Percentiles rank a stretch among this genome's conserved stretches.
Conservation (phyloP, 2,888 invertebrate genomes). For the Amaurobius ferox region DNA sequence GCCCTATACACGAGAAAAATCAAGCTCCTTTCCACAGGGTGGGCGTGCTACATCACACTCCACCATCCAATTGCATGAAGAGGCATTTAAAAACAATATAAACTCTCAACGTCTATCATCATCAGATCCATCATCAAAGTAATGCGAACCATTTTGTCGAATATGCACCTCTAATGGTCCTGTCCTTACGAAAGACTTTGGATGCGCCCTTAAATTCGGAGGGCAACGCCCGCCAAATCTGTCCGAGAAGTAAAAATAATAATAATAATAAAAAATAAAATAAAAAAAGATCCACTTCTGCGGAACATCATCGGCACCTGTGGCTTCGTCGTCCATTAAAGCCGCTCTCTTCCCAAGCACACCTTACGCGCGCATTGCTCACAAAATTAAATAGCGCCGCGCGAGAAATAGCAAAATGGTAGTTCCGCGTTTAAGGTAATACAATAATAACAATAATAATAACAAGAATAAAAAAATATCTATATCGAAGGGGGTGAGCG, state of each 20-base stretch:
- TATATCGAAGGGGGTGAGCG: conserved; percentile 31
- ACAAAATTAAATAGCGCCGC: conserved; percentile 11
- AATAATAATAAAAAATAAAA: not conserved
- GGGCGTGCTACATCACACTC: not conserved
- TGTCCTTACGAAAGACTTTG: not conserved
- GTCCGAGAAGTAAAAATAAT: not conserved
- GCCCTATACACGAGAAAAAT: no score
- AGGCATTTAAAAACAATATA: conserved; percentile 9
- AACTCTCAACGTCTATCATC: not conserved
- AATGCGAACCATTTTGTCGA: conserved; percentile 11
- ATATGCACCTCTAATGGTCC: conserved; percentile 5
- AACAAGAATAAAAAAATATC: conserved; percentile 5
- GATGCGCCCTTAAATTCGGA: conserved; percentile 27
- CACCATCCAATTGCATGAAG: not conserved
- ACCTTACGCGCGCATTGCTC: conserved; percentile 2
- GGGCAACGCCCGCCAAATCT: conserved; percentile 66
- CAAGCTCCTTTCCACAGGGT: not conserved
- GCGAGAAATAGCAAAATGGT: conserved; percentile 19
- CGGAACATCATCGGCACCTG: conserved; percentile 41
- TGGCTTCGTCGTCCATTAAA: conserved; percentile 54
- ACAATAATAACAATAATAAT: conserved; percentile 46
- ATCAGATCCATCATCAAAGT: not conserved
- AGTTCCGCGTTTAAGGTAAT: conserved; percentile 54
- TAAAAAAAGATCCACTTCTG: not conserved
- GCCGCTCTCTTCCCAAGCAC: not conserved